phyloP scores from a whole-genome alignment of 2,888 invertebrate species.

The Dynastes maya region DNA sequence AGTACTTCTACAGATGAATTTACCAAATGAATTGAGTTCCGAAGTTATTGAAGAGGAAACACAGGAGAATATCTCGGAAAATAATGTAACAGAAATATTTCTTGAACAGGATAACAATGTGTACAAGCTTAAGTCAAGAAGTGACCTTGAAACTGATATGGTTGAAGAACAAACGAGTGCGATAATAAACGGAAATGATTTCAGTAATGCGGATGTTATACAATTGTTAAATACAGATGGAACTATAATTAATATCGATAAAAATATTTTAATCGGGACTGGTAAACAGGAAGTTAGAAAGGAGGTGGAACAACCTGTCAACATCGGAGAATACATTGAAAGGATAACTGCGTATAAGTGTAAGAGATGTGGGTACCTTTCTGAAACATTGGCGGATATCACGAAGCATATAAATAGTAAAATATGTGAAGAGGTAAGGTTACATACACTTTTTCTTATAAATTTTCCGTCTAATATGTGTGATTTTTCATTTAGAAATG shows the following conservation, averaged over 20 bases:
- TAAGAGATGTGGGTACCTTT: constrained; percentile 65
- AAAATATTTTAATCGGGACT: constrained; percentile 52
- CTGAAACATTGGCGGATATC: constrained; percentile 64
- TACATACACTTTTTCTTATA: no score
- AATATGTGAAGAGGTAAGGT: constrained; percentile 57
- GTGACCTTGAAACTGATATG: neutral
- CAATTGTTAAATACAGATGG: constrained; percentile 62
- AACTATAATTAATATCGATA: constrained; percentile 57
- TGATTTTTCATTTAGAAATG: constrained; percentile 1
- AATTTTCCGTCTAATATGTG: neutral
- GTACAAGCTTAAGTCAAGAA: constrained; percentile 43
- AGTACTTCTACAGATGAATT: constrained; percentile 58
- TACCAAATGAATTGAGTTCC: constrained; percentile 51
- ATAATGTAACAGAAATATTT: constrained; percentile 32
- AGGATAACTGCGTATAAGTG: constrained; percentile 66
- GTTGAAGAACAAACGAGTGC: constrained; percentile 13
- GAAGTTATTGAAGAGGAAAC: constrained; percentile 19
- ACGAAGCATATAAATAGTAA: constrained; percentile 62
- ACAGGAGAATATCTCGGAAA: constrained; percentile 22
- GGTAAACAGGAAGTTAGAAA: constrained; percentile 30
- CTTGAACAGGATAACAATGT: constrained; percentile 37
- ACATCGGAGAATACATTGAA: constrained; percentile 61
- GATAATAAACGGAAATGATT: constrained; percentile 7
- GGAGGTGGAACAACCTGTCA: constrained; percentile 10
- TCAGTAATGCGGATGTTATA: constrained; percentile 55